Conservation (phyloP, 2,113 vertebrate species). For the Delphinus delphis region DNA sequence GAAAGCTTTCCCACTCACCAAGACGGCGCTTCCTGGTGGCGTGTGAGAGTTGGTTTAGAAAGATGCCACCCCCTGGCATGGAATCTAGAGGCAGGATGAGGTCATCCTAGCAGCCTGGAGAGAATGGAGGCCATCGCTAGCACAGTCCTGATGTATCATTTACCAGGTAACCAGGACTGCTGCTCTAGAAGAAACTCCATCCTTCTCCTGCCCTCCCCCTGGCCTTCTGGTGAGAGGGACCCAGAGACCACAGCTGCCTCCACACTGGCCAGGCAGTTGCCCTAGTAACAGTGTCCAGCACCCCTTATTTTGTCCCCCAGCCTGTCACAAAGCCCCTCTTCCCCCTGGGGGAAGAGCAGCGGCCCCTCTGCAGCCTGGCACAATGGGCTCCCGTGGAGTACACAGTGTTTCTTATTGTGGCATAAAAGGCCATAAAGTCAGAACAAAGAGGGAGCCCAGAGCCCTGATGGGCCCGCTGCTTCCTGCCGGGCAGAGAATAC, state of each 20-base stretch:
- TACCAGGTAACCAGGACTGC: not conserved
- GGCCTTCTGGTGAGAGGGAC: not conserved
- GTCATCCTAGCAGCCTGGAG: not conserved
- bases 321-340: slow-evolving; percentile 61
- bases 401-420: slow-evolving; percentile 60
- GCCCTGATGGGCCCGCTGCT: slow-evolving; percentile 65
- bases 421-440: slow-evolving; percentile 62
- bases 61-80: not conserved
- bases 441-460: slow-evolving; percentile 62
- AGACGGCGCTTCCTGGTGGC: not conserved
- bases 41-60: not conserved
- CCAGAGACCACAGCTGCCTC: not conserved
- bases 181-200: not conserved
- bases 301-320: slow-evolving; percentile 32
- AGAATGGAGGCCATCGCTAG: not conserved
- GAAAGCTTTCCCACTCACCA: not conserved
- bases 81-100: not conserved
- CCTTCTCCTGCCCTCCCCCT: not conserved
- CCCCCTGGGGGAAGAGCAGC: not conserved
- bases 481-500: slow-evolving; percentile 68
- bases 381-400: slow-evolving; percentile 63
- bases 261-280: slow-evolving; percentile 7
- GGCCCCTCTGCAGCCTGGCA: slow-evolving; percentile 53
- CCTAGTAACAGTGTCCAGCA: slow-evolving; percentile 18
- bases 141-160: not conserved